Evolutionary conservation across 1,140 invertebrate genomes (phyloP).

Genomic region (Diorhabda sublineata): DNA sequence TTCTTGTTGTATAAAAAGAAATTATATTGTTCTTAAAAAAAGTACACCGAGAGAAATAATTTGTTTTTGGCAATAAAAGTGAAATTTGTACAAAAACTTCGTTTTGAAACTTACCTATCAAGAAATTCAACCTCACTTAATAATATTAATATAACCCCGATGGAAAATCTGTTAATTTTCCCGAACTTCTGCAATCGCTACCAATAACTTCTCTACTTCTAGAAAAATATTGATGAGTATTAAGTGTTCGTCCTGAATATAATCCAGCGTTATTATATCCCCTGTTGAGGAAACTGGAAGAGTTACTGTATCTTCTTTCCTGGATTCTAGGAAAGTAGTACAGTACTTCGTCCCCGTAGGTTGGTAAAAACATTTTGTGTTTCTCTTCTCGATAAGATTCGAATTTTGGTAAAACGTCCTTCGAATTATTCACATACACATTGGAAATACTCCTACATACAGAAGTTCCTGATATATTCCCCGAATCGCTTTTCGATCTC

Average conservation of each 20-base stretch:
- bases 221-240: conserved; percentile 48
- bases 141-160: conserved; percentile 62
- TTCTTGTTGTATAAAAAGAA: too few relatives aligned
- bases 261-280: conserved; percentile 58
- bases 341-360: conserved; percentile 31
- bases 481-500: conserved; percentile 47
- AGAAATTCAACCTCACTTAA: too few relatives aligned
- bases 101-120: too few relatives aligned
- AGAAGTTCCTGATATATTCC: conserved; percentile 31
- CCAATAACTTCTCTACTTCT: conserved; percentile 37
- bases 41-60: too few relatives aligned
- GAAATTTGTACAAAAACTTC: too few relatives aligned
- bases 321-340: conserved; percentile 44
- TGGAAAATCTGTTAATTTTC: conserved; percentile 66
- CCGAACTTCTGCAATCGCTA: conserved; percentile 40
- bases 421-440: conserved; percentile 30
- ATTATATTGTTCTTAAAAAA: too few relatives aligned
- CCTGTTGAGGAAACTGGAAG: conserved; percentile 55
- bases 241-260: conserved; percentile 55
- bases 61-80: too few relatives aligned
- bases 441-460: conserved; percentile 34
- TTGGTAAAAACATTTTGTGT: conserved; percentile 45
- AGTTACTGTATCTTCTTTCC: conserved; percentile 41
- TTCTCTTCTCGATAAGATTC: conserved; percentile 36
- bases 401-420: conserved; percentile 21